These are phyloP conservation scores for Myioborus miniatus DNA, from an alignment of 2,797 vertebrate species.

Conservation along the genomic window DNA sequence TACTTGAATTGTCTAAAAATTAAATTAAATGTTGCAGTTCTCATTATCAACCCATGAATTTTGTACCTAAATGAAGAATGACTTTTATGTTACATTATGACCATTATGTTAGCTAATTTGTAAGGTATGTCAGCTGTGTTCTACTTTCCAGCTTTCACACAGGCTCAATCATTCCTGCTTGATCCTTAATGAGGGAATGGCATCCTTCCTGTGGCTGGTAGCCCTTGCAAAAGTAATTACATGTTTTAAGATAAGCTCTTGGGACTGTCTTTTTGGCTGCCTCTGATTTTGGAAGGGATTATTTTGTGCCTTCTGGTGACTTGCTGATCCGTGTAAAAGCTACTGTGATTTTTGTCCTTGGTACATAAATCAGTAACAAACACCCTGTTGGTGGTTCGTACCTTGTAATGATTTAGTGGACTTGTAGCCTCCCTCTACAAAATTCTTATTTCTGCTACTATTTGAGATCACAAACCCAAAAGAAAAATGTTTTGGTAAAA, in stretches of 20 bases:
- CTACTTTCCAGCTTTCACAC: not conserved
- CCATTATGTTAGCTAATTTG: not conserved
- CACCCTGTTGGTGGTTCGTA: not conserved
- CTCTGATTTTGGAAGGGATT: not conserved
- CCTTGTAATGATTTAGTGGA: no score
- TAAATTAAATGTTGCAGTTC: not conserved
- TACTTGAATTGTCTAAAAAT: not conserved
- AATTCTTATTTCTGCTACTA: not conserved
- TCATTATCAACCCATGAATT: not conserved
- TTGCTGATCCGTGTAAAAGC: not conserved
- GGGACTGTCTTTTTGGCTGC: not conserved
- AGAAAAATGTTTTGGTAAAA: not conserved
- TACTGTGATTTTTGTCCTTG: not conserved
- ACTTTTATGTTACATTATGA: not conserved
- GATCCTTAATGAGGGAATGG: not conserved
- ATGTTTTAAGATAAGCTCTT: not conserved
- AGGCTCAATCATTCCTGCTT: not conserved
- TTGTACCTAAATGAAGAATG: not conserved
- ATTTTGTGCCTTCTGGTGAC: not conserved
- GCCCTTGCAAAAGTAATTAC: not conserved
- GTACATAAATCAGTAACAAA: not conserved
- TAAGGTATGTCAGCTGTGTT: not conserved
- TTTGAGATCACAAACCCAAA: not conserved
- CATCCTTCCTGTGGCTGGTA: not conserved
- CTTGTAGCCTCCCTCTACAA: not conserved